Evolutionary conservation across 2,113 vertebrate genomes (phyloP), one percentile per base, ranked within the genome.

Genomic region (Gadus chalcogrammus): DNA sequence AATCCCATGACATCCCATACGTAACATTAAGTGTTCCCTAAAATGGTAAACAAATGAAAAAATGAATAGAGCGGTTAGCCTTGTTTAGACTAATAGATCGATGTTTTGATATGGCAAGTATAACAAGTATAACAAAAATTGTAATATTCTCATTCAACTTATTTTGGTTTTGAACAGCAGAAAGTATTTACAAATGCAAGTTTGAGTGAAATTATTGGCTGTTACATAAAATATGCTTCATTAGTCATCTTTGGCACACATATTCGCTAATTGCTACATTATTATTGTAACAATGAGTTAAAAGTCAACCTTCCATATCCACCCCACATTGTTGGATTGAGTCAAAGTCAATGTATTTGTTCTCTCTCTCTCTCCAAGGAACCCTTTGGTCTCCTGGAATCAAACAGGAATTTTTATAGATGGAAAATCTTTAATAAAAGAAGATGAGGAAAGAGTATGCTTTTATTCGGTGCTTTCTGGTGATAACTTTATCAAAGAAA

Each of bases 301-400:
- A 56, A 16, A 58, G 55, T 77, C 56, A 69, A 60, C 22, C 72
- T 81, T 79, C 68, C 72, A 66, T 17, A 52, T 38, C 64, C 52
- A 28, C 53, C 22, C 27, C 42, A 58, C 58, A 9, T 11, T 55
- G 70, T 59, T 64, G 61, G 75, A 70, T 48, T 56, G 42, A 48
- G 42, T 48, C 42, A 48, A 48, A 48, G 42, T 48, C 42, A 48
- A 9, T 72, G 80, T 71, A n/a, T 38, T 74, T 74, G 56, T 79
- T 87, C 81, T 79, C 17, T 0, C 22, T 20, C 20, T 73, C 31
- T 35, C 42, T 61, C 72, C 73, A 78, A 77, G 79, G 67, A 74
- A 76, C 13, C n/a, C 64, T 71, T 73, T 61, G n/a, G 59, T 74
- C 79, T 80, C 73, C 68, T 76, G 74, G 63, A 86, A 42, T 61